phyloP scores from a whole-genome alignment of 2,888 invertebrate genomes.

The Trachelus tabidus region DNA sequence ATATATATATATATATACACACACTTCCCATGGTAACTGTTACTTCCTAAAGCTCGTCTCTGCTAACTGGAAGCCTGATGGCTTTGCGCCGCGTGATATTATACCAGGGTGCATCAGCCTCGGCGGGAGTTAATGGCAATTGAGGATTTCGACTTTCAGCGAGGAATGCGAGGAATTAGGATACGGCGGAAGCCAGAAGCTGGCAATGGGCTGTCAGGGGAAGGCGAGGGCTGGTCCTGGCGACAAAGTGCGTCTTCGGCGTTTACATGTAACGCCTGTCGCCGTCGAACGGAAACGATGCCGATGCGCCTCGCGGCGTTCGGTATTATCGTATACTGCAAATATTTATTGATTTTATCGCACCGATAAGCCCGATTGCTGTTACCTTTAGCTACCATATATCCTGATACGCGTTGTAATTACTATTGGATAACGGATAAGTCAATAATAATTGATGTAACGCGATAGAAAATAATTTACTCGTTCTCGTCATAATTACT shows the following conservation, averaged over 20 bases:
- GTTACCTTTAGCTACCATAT: neutral
- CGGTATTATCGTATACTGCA: neutral
- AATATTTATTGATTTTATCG: neutral
- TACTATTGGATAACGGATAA: too few relatives aligned
- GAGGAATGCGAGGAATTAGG: neutral
- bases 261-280: neutral
- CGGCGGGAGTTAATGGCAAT: neutral
- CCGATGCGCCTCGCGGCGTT: too few relatives aligned
- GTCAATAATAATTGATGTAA: too few relatives aligned
- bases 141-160: neutral
- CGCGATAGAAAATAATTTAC: too few relatives aligned
- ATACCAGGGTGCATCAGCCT: neutral
- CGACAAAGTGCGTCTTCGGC: neutral
- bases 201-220: neutral
- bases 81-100: neutral
- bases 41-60: neutral
- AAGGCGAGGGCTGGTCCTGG: neutral
- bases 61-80: neutral
- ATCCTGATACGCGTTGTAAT: neutral
- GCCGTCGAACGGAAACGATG: too few relatives aligned
- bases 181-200: neutral
- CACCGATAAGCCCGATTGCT: neutral
- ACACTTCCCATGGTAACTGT: neutral
- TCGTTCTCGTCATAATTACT: too few relatives aligned
- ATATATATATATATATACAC: constrained; percentile 1